phyloP scores from a whole-genome alignment of 2,888 invertebrate species.

The Seladonia tumulorum region DNA sequence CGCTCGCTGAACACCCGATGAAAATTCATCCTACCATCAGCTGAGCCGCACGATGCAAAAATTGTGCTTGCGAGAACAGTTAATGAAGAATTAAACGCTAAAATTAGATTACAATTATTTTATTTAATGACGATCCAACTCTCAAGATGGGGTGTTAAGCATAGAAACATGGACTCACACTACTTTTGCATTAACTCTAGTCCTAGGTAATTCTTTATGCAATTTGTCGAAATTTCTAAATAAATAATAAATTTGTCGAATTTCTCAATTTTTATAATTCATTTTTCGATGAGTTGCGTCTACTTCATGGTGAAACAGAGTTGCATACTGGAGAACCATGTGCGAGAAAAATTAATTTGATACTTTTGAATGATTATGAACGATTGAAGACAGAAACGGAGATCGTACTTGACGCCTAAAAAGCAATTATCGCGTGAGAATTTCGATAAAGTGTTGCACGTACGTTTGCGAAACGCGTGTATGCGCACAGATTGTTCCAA shows the following conservation, averaged over 20 bases:
- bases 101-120: neutral
- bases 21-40: neutral
- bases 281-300: no score
- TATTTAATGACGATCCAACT: neutral
- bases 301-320: no score
- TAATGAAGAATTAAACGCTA: neutral
- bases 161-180: no score
- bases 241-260: no score
- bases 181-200: no score
- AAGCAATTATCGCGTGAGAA: slow-evolving; percentile 27
- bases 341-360: no score
- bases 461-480: slow-evolving; percentile 22
- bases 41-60: neutral
- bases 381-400: neutral
- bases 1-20: neutral
- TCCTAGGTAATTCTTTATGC: no score
- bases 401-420: neutral
- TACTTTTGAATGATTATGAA: neutral
- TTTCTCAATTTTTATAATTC: no score
- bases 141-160: no score
- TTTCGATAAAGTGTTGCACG: slow-evolving; percentile 16
- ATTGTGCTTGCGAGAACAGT: neutral
- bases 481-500: slow-evolving; percentile 12
- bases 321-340: no score
- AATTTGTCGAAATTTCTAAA: no score